Evolutionary conservation across 1,140 invertebrate genomes (phyloP).

Genomic region (Apocrypta bakeri): DNA sequence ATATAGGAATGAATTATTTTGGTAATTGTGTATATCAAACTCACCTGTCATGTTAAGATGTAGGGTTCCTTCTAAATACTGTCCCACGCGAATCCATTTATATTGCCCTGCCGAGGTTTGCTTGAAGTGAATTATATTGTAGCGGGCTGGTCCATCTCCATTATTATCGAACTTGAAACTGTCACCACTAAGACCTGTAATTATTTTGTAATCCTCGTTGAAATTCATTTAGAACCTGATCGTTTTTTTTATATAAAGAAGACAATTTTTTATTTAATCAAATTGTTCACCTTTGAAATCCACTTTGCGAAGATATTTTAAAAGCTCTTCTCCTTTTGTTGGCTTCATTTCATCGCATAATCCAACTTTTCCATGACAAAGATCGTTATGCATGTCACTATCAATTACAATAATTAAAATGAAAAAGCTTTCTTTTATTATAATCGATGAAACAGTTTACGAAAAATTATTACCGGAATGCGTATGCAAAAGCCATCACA

Average conservation of each 20-base stretch:
- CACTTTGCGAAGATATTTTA: conserved; percentile 89
- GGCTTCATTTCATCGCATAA: conserved; percentile 92
- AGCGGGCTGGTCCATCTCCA: conserved; percentile 93
- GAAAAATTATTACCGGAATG: conserved; percentile 79
- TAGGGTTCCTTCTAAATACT: conserved; percentile 86
- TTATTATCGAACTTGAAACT: conserved; percentile 91
- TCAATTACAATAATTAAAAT: not conserved
- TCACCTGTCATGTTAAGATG: conserved; percentile 87
- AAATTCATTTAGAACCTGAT: not conserved
- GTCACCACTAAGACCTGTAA: conserved; percentile 88
- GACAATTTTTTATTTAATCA: not conserved
- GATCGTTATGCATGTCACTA: conserved; percentile 88
- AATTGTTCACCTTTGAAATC: conserved; percentile 84
- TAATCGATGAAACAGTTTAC: not conserved
- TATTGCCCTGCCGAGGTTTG: conserved; percentile 83
- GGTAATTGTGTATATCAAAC: conserved; percentile 44
- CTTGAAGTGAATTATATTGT: conserved; percentile 97
- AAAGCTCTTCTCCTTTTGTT: conserved; percentile 87
- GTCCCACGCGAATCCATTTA: conserved; percentile 90
- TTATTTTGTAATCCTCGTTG: conserved; percentile 10
- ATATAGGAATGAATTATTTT: not conserved
- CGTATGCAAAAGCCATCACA: conserved; percentile 92
- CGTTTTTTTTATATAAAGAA: not conserved
- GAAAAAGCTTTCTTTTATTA: not conserved
- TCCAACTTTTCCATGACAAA: conserved; percentile 83